phyloP scores from a whole-genome alignment of 2,113 vertebrate genomes.

The Helogale parvula region DNA sequence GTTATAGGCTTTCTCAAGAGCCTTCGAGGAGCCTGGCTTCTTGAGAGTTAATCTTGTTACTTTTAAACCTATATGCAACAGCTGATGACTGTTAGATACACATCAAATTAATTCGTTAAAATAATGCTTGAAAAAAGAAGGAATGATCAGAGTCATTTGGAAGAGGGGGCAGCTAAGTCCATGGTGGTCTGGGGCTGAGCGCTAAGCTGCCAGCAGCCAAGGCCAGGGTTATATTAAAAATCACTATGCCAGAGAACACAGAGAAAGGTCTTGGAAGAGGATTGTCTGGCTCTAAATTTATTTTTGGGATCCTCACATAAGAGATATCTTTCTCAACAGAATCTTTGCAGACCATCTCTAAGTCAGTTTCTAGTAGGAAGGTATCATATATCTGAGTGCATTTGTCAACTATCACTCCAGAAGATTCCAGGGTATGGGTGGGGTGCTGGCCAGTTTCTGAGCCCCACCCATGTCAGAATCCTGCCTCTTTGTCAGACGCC shows the following conservation, averaged over 20 bases:
- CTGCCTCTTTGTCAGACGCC: not conserved
- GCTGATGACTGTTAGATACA: not conserved
- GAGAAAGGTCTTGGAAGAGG: not conserved
- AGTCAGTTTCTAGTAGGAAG: not conserved
- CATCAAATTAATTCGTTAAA: not conserved
- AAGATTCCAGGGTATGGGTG: not conserved
- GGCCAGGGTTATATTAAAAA: not conserved
- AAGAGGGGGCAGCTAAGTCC: not conserved
- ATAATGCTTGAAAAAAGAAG: not conserved
- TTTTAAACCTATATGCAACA: not conserved
- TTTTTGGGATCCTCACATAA: not conserved
- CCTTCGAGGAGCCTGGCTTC: not conserved
- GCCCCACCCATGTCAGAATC: not conserved
- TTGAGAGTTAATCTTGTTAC: not conserved
- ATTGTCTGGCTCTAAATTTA: not conserved
- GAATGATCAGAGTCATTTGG: not conserved
- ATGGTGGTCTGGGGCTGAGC: not conserved
- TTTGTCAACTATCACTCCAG: not conserved
- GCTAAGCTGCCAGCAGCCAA: not conserved
- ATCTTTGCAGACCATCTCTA: not conserved
- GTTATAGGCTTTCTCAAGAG: not conserved
- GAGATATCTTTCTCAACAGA: not conserved
- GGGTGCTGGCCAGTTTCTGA: not conserved
- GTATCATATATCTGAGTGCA: rapidly evolving
- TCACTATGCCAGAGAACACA: not conserved